Percentiles rank a stretch among this genome's conserved stretches.
These are phyloP conservation scores for Latrodectus elegans DNA, from an alignment of 2,888 invertebrate species.

Conservation along the genomic window DNA sequence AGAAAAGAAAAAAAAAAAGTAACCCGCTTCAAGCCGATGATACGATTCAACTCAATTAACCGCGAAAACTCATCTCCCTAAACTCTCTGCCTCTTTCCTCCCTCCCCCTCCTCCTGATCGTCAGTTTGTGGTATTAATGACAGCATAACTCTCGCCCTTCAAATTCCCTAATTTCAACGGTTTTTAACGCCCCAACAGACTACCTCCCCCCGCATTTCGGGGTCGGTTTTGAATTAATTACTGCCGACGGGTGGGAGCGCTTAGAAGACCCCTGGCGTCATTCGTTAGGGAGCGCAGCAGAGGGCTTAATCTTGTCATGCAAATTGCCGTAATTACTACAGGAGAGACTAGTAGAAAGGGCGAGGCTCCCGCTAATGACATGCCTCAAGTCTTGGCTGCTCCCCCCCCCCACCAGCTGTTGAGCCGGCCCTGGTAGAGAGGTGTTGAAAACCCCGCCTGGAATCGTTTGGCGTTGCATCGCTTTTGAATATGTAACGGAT, in stretches of 20 bases:
- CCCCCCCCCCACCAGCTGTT: conserved; percentile 36
- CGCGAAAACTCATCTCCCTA: conserved; percentile 5
- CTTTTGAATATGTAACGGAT: conserved; percentile 65
- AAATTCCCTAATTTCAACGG: background rate
- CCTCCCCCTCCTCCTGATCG: background rate
- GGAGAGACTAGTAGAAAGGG: conserved; percentile 28
- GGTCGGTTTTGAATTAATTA: conserved; percentile 49
- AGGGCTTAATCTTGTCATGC: conserved; percentile 61
- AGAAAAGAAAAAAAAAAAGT: too few species aligned
- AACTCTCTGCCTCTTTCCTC: conserved; percentile 1
- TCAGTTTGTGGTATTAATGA: conserved; percentile 15
- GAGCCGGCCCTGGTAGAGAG: conserved; percentile 27
- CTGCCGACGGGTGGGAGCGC: conserved; percentile 6
- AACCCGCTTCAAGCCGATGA: background rate
- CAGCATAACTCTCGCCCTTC: conserved; percentile 13
- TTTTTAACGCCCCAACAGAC: background rate
- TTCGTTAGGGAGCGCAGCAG: conserved; percentile 11
- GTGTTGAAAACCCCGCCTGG: conserved; percentile 54
- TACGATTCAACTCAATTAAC: background rate
- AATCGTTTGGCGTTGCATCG: conserved; percentile 57
- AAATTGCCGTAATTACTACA: conserved; percentile 64
- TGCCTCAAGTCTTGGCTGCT: background rate
- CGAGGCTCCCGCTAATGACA: conserved; percentile 19
- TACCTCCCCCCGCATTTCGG: conserved; percentile 24
- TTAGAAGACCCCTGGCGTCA: conserved; percentile 13